Conservation (phyloP, 2,797 vertebrate genomes). For the Sparus aurata region DNA sequence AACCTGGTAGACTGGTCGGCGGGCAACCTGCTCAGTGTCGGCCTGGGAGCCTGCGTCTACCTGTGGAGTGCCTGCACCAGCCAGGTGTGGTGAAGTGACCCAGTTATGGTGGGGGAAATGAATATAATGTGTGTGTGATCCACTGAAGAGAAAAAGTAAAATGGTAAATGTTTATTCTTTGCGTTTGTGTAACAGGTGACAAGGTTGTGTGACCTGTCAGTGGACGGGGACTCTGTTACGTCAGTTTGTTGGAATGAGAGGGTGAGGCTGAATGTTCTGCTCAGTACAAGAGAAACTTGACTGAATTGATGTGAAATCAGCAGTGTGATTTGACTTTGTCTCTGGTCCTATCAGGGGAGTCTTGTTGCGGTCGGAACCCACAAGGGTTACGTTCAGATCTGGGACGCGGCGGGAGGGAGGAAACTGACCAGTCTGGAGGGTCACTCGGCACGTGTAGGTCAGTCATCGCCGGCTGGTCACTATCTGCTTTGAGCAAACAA, state of each 20-base stretch:
- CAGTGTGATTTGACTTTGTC: background rate
- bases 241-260: conserved; percentile 90
- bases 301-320: background rate
- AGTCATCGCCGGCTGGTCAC: conserved; percentile 56
- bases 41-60: conserved; percentile 89
- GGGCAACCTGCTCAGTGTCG: conserved; percentile 89
- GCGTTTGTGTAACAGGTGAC: conserved; percentile 81
- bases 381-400: conserved; percentile 90
- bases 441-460: conserved; percentile 89
- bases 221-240: conserved; percentile 89
- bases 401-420: conserved; percentile 89
- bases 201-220: conserved; percentile 88
- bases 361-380: conserved; percentile 89
- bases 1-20: conserved; percentile 91
- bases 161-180: background rate
- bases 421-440: conserved; percentile 89
- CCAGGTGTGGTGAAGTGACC: conserved; percentile 76
- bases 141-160: background rate
- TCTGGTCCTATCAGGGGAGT: conserved; percentile 78
- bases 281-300: background rate
- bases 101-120: background rate
- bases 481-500: background rate
- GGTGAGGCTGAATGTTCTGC: conserved; percentile 71
- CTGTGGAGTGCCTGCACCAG: conserved; percentile 91
- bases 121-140: background rate